Base-by-base conservation (phyloP, 2,797 vertebrate genomes). In the Argya squamiceps region DNA sequence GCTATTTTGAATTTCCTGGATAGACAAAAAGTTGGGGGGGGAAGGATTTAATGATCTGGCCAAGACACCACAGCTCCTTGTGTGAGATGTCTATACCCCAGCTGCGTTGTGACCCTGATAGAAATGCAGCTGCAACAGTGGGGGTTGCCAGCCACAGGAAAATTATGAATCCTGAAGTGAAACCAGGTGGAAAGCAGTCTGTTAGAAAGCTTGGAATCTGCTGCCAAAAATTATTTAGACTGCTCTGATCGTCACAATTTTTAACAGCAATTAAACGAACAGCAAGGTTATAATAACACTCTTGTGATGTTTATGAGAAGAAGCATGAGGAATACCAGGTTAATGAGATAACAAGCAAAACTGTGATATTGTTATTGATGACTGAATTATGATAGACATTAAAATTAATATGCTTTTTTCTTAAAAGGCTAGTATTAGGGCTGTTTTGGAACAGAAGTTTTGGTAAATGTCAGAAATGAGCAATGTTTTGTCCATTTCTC, bases 81-180 rank as follows among this genome's bases (percentile, higher is more conserved):
- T 59, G 36, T 52, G 23, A 87, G 32, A 52, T 39, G 3, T 65
- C 56, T 69, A 24, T 24, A 32, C 21, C 27, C 44, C 23, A 34
- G 3, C 32, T 46, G 26, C 0, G 0, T 2, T 43, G 32, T 43
- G 71, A 89, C 59, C 36, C 78, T 67, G n/a, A 34, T 2, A 76
- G 63, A 91, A 92, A 77, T 49, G 55, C 87, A 91, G 69, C 84
- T 93, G 84, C 67, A 84, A 36, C 32, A 69, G 30, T 26, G 29
- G 34, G 46, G 44, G 10, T 68, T 91, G 68, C 49, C 81, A 95
- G 41, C 23, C 26, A 67, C 59, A 49, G 23, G n/a, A 30, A 74
- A 89, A 85, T 80, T 49, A 63, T 41, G 82, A 91, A 89, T 69
- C 36, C 44, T 91, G 64, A 91, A 83, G 75, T 85, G 84, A 96